phyloP scores from a whole-genome alignment of 2,113 vertebrate genomes.

The Lophotis ruficrista region DNA sequence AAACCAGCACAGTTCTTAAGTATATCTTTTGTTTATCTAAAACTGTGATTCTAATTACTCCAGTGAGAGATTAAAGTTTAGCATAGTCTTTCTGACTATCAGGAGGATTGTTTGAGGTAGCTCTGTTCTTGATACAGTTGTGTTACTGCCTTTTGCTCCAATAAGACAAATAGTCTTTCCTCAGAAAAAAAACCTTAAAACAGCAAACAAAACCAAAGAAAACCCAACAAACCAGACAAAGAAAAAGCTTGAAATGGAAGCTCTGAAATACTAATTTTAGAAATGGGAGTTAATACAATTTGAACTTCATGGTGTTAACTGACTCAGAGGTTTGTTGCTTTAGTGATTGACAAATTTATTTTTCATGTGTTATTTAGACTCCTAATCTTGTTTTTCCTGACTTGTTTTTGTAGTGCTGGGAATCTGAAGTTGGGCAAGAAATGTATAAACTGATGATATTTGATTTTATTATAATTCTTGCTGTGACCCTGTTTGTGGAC shows the following conservation, averaged over 20 bases:
- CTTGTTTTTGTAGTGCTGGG: conserved; percentile 89
- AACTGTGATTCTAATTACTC: neutral
- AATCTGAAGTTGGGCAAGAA: conserved; percentile 92
- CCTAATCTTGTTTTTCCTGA: neutral
- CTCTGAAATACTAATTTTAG: neutral
- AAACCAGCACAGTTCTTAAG: neutral
- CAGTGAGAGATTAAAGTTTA: neutral
- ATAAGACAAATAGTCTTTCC: neutral
- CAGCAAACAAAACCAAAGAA: neutral
- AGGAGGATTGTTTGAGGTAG: neutral
- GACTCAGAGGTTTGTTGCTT: neutral
- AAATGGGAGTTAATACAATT: neutral
- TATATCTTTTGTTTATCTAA: neutral
- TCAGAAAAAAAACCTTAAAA: neutral
- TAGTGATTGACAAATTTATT: neutral
- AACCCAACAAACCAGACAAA: neutral
- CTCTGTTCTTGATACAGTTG: neutral
- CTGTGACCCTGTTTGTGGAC: conserved; percentile 85
- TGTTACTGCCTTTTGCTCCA: neutral
- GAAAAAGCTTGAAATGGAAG: neutral
- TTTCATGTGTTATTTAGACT: neutral
- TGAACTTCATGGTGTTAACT: neutral
- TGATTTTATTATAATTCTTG: conserved; percentile 90
- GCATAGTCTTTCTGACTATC: neutral
- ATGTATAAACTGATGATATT: conserved; percentile 99